A percentile compares a stretch with the other conserved stretches of the same genome.
phyloP scores from a whole-genome alignment of 2,888 invertebrate genomes.

The Rhogogaster chlorosoma region DNA sequence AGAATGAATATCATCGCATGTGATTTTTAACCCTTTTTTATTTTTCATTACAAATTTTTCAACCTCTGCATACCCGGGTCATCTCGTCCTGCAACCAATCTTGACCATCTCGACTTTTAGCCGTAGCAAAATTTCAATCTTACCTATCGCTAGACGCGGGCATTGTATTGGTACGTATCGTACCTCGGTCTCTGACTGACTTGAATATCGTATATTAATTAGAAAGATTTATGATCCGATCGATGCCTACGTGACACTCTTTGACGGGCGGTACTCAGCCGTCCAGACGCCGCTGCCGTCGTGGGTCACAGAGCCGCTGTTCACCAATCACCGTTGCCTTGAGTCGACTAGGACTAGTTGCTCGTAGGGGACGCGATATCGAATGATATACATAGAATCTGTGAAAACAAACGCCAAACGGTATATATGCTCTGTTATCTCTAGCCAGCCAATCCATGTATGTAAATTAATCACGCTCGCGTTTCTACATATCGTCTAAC shows the following conservation, averaged over 20 bases:
- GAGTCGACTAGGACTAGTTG: conserved; percentile 3
- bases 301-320: conserved; percentile 16
- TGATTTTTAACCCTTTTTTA: background rate
- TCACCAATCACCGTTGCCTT: conserved; percentile 34
- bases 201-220: conserved; percentile 54
- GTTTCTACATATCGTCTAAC: background rate
- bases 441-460: background rate
- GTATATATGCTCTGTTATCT: conserved; percentile 7
- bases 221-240: conserved; percentile 55
- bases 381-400: background rate
- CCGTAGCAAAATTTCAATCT: background rate
- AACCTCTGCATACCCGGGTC: background rate
- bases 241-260: conserved; percentile 54
- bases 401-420: conserved; percentile 40
- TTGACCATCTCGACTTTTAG: conserved; percentile 28
- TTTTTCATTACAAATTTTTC: background rate
- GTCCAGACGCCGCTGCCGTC: background rate
- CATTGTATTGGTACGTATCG: conserved; percentile 25
- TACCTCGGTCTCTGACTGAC: conserved; percentile 11
- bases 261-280: conserved; percentile 50
- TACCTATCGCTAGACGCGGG: conserved; percentile 9
- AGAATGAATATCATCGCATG: background rate
- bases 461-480: conserved; percentile 18
- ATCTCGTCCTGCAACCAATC: background rate
- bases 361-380: background rate